Base-by-base conservation (phyloP, 23 tunicate genomes). In the Pegea sp. region DNA sequence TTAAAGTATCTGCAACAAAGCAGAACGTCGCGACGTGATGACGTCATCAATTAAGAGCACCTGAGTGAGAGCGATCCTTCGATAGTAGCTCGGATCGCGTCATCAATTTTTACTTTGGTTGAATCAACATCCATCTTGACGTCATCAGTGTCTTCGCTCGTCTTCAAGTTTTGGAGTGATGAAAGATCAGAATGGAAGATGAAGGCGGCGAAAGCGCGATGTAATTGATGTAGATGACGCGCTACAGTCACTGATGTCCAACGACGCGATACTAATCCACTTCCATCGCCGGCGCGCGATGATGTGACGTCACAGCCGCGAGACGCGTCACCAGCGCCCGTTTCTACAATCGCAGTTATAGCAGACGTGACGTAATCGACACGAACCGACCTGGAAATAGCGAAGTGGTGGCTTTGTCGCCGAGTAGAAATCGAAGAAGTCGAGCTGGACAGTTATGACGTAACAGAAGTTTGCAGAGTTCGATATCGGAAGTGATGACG, bases 191-290 rank as follows among this genome's bases (percentile, higher is more conserved):
- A 28, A 50, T 77, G 90, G 23, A 77, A 54, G 19, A 77, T 58
- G 49, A 77, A 28, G 56, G 63, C 51, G 23, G 66, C 56, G 43
- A 77, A 33, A 4, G 65, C 56, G 1, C 76, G 21, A 66, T 77
- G 90, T 18, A 77, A 56, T 30, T 64, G 23, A 28, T 43, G 70
- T 28, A 77, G 69, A n/a, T 77, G 76, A 24, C 90, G 64, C 43
- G 90, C 69, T 62, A 69, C 76, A n/a, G n/a, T n/a, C 52, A 72
- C 54, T 27, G 90, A 77, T 33, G 76, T 77, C 90, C 90, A 77
- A 28, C 90, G 67, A 21, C 90, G 70, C 46, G 65, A 57, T 22
- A 72, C 43, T 3, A 52, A 58, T 30, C 57, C 61, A 23, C 42
- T 33, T 13, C 46, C 34, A 2, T 43, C 34, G 48, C 46, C 54